These are phyloP conservation scores for Netelia melanura DNA, from an alignment of 2,888 invertebrate genomes.

Conservation along the genomic window DNA sequence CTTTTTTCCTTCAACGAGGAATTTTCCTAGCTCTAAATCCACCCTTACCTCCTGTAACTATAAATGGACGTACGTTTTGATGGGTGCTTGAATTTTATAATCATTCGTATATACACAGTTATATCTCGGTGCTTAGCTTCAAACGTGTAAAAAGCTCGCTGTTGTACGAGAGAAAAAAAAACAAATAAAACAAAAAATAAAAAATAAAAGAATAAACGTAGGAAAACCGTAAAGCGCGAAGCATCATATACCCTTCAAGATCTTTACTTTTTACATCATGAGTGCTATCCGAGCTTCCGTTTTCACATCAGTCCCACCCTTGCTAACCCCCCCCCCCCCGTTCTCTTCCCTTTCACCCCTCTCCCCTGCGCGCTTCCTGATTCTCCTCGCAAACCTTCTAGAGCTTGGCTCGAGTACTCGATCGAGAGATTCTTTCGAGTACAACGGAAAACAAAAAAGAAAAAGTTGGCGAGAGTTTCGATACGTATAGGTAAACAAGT, in stretches of 20 bases:
- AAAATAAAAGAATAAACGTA: background rate
- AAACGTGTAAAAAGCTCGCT: background rate
- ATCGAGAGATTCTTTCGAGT: conserved; percentile 51
- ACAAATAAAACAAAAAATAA: background rate
- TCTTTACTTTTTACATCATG: conserved; percentile 39
- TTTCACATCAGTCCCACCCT: conserved; percentile 40
- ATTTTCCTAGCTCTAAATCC: no score
- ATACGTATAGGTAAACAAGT: conserved; percentile 46
- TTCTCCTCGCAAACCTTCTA: conserved; percentile 6
- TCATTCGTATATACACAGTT: background rate
- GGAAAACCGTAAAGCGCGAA: background rate
- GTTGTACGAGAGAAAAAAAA: background rate
- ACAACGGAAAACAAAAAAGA: conserved; percentile 26
- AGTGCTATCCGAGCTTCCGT: conserved; percentile 24
- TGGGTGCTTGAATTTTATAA: no score
- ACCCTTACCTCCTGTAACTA: no score
- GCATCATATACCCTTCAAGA: conserved; percentile 7
- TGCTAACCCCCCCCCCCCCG: conserved; percentile 36
- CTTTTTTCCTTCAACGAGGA: background rate
- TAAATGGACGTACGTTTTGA: no score
- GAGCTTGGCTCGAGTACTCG: conserved; percentile 40
- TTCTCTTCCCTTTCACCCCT: conserved; percentile 25
- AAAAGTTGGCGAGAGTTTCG: conserved; percentile 57
- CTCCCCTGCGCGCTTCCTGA: conserved; percentile 34
- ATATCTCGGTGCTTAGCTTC: background rate